Percentiles rank a stretch among this genome's conserved stretches.
These are phyloP conservation scores for Agriotes lineatus DNA, from an alignment of 2,888 invertebrate species.

Conservation along the genomic window DNA sequence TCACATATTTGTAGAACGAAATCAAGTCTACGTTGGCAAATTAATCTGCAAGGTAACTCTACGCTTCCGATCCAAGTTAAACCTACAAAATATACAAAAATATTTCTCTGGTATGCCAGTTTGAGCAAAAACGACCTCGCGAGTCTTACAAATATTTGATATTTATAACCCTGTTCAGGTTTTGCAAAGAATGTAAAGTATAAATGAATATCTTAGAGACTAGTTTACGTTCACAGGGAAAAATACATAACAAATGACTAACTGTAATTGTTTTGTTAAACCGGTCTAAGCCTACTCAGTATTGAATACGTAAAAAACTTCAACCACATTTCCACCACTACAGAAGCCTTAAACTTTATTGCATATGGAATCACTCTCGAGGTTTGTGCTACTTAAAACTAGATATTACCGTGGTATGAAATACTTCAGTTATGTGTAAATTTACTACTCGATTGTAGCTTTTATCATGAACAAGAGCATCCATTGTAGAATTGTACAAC, in stretches of 20 bases:
- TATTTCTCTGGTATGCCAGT: background rate
- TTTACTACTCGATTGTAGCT: background rate
- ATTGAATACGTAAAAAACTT: background rate
- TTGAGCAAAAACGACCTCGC: background rate
- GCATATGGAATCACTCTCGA: background rate
- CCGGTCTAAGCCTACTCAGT: background rate
- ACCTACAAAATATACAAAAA: background rate
- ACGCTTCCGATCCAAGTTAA: background rate
- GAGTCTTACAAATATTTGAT: background rate
- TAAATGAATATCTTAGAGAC: too few species aligned
- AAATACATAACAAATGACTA: too few species aligned
- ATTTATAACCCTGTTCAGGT: background rate
- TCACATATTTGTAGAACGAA: background rate
- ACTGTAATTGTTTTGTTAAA: background rate
- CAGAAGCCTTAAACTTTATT: background rate
- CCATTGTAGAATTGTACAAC: slow-evolving; percentile 40
- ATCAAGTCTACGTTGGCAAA: background rate
- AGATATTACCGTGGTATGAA: background rate
- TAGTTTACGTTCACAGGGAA: too few species aligned
- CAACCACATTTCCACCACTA: background rate
- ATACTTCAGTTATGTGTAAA: slow-evolving; percentile 3
- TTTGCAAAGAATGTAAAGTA: background rate
- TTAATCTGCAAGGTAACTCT: background rate
- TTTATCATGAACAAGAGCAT: slow-evolving; percentile 27
- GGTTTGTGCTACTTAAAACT: background rate